Conservation (phyloP, 1,140 invertebrate genomes). For the Lepidurus arcticus region DNA sequence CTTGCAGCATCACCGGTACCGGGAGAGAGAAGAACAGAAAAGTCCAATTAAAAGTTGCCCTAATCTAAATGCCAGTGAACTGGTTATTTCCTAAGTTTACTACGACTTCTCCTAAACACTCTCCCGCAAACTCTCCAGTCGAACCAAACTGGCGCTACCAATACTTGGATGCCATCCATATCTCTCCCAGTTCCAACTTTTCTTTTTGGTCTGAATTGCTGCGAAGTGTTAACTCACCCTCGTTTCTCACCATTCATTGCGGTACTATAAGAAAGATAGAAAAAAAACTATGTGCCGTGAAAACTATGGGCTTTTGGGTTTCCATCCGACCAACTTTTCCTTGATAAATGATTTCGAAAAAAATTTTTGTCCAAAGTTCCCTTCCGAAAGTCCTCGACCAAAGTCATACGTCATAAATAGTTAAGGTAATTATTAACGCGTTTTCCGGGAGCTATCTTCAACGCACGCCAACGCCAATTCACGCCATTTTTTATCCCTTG, state of each 20-base stretch:
- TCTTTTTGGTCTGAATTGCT: not conserved
- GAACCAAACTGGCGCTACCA: not conserved
- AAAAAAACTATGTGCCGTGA: not conserved
- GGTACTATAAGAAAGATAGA: not conserved
- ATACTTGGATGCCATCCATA: not conserved
- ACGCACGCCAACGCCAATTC: conserved; percentile 15
- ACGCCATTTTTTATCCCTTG: conserved; percentile 16
- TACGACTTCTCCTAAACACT: not conserved
- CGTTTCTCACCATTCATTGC: not conserved
- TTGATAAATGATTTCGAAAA: not conserved
- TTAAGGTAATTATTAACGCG: conserved; percentile 11
- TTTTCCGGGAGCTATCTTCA: conserved; percentile 21
- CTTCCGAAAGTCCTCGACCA: not conserved
- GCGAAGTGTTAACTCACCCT: not conserved
- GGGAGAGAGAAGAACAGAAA: not conserved
- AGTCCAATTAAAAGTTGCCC: conserved; percentile 7
- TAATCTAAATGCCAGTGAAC: not conserved
- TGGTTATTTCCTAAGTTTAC: not conserved
- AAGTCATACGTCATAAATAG: conserved; percentile 1
- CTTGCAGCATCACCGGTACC: not conserved
- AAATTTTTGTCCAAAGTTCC: not conserved
- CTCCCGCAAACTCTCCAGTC: not conserved
- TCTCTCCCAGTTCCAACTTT: not conserved
- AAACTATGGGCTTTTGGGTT: not conserved
- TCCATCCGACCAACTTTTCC: not conserved